phyloP scores from a whole-genome alignment of 2,113 vertebrate species.

The Myanophis thanlyinensis region DNA sequence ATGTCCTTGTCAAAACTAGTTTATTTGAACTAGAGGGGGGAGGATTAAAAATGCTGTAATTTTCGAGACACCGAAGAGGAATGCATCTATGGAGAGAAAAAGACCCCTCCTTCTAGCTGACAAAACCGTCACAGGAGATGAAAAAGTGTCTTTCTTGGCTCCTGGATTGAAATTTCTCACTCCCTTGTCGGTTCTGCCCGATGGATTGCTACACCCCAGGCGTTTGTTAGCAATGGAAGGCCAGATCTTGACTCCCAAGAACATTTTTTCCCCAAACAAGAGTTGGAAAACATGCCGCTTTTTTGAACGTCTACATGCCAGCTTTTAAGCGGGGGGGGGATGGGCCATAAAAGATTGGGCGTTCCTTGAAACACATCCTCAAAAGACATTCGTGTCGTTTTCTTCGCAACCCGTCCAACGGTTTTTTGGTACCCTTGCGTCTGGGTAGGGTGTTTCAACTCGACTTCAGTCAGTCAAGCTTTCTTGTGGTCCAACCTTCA shows the following conservation, averaged over 20 bases:
- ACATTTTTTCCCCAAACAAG: neutral
- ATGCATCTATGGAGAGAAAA: neutral
- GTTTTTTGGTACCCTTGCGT: neutral
- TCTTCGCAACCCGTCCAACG: neutral
- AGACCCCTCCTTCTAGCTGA: fast-evolving
- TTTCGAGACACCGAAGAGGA: neutral
- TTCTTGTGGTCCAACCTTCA: too few relatives aligned
- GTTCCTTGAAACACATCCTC: neutral
- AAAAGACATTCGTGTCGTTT: neutral
- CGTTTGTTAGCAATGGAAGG: neutral
- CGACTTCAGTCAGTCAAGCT: too few relatives aligned
- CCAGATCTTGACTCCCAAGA: neutral
- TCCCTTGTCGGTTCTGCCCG: neutral
- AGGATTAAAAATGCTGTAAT: neutral
- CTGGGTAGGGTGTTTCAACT: too few relatives aligned
- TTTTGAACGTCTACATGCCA: neutral
- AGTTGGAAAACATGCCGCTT: neutral
- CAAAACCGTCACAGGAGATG: neutral
- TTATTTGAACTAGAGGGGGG: constrained; percentile 1
- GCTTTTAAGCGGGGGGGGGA: neutral
- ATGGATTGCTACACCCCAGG: neutral
- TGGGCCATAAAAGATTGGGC: neutral
- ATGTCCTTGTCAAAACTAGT: constrained; percentile 20
- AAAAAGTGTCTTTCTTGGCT: neutral
- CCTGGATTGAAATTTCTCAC: neutral